phyloP scores from a whole-genome alignment of 2,797 vertebrate species.

The Arrhamphus sclerolepis region DNA sequence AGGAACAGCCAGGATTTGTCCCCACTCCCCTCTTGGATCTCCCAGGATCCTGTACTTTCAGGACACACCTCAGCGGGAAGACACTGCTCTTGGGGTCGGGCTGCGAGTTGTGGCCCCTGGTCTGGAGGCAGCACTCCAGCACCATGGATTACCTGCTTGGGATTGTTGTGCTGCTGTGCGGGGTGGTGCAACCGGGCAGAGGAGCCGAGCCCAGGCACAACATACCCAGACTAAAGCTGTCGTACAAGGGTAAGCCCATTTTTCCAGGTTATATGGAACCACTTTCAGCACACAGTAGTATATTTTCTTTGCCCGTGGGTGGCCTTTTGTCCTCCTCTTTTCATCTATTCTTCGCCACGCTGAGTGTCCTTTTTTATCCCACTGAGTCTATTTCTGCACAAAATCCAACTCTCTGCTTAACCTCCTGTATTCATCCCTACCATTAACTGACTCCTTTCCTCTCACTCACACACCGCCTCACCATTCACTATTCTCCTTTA shows the following conservation, averaged over 20 bases:
- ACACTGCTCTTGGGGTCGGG: constrained; percentile 59
- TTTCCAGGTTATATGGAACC: constrained; percentile 44
- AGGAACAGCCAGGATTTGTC: constrained; percentile 43
- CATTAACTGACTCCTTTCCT: constrained; percentile 43
- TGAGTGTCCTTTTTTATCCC: constrained; percentile 48
- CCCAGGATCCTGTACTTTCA: constrained; percentile 54
- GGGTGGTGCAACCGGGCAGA: constrained; percentile 82
- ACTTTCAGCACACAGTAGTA: constrained; percentile 39
- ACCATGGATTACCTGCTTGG: constrained; percentile 94
- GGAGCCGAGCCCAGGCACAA: constrained; percentile 88
- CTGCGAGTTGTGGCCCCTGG: constrained; percentile 75
- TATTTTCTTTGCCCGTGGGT: constrained; percentile 31
- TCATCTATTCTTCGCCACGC: constrained; percentile 47
- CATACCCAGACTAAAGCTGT: constrained; percentile 93
- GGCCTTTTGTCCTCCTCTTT: constrained; percentile 53
- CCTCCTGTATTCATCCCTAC: constrained; percentile 38
- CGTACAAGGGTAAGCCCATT: constrained; percentile 91
- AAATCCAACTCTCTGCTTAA: constrained; percentile 53
- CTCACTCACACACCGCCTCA: constrained; percentile 6
- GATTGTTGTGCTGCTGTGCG: constrained; percentile 90
- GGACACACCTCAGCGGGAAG: too few relatives aligned
- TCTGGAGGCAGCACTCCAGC: constrained; percentile 81
- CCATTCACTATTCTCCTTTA: constrained; percentile 62
- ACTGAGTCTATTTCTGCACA: constrained; percentile 53
- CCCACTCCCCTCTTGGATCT: constrained; percentile 16